phyloP scores from a whole-genome alignment of 2,113 vertebrate genomes.

The Polyodon spathula region DNA sequence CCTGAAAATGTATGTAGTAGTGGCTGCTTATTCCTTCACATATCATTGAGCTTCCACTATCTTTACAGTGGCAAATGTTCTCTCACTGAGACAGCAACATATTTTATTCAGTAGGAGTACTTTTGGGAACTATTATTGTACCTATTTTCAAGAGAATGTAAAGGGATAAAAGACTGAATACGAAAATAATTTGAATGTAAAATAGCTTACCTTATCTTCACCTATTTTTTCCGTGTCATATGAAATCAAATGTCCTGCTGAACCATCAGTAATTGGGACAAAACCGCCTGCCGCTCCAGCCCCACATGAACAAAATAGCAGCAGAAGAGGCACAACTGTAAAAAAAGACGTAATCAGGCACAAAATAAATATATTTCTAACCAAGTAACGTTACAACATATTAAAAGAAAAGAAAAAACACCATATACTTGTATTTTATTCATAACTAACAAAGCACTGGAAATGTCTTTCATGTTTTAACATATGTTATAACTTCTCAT shows the following conservation, averaged over 20 bases:
- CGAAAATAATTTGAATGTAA: neutral
- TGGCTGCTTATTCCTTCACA: too few relatives aligned
- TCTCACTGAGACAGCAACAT: too few relatives aligned
- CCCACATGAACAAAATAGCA: conserved; percentile 57
- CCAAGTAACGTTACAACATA: neutral
- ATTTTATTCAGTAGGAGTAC: too few relatives aligned
- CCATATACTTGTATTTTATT: neutral
- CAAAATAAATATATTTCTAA: conserved; percentile 2
- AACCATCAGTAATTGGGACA: conserved; percentile 52
- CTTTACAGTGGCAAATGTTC: too few relatives aligned
- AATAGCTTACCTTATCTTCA: conserved; percentile 64
- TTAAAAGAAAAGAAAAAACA: neutral
- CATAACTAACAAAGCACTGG: neutral
- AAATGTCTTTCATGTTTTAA: neutral
- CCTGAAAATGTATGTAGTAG: too few relatives aligned
- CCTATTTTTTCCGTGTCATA: conserved; percentile 73
- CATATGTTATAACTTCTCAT: neutral
- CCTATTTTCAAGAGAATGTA: too few relatives aligned
- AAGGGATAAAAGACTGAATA: neutral
- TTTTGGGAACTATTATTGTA: too few relatives aligned
- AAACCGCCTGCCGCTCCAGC: conserved; percentile 34
- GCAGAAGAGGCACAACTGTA: conserved; percentile 67
- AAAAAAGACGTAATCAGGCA: neutral
- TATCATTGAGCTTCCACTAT: too few relatives aligned
- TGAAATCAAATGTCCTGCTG: conserved; percentile 55